phyloP scores from a whole-genome alignment of 2,113 vertebrate species.

The Myodes glareolus region DNA sequence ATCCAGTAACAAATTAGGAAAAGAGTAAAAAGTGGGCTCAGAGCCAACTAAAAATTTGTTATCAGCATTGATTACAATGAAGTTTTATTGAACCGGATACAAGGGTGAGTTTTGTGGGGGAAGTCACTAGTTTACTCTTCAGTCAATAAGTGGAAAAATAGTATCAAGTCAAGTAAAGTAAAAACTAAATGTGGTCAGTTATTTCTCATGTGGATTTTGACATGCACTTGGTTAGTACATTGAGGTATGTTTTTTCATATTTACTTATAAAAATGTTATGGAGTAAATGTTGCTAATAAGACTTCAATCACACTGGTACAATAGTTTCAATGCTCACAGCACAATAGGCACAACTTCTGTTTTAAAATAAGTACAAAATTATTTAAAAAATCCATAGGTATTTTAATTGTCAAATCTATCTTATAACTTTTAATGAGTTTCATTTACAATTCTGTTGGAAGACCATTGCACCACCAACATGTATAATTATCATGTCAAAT shows the following conservation, averaged over 20 bases:
- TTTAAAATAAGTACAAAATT: neutral
- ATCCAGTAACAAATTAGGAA: slow-evolving; percentile 47
- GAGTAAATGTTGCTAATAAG: neutral
- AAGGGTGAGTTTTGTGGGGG: slow-evolving; percentile 64
- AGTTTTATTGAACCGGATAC: slow-evolving; percentile 39
- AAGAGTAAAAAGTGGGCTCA: slow-evolving; percentile 15
- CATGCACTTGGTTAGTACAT: neutral
- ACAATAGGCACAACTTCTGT: neutral
- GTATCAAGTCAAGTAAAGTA: slow-evolving; percentile 32
- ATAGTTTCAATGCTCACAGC: neutral
- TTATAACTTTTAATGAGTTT: neutral
- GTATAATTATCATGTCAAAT: neutral
- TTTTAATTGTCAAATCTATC: neutral
- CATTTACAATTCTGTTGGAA: neutral
- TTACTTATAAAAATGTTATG: slow-evolving; percentile 5
- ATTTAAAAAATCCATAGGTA: neutral
- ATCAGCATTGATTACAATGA: slow-evolving; percentile 50
- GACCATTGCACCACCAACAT: neutral
- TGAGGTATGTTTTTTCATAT: neutral
- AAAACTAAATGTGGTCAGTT: neutral
- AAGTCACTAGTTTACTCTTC: slow-evolving; percentile 64
- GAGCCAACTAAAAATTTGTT: slow-evolving; percentile 64
- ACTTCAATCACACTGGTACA: neutral
- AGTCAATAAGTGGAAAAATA: slow-evolving; percentile 48
- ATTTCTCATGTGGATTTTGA: neutral